Evolutionary conservation across 2,797 vertebrate genomes (phyloP), one percentile per base, ranked within the genome.

Genomic region (Semaprochilodus insignis): DNA sequence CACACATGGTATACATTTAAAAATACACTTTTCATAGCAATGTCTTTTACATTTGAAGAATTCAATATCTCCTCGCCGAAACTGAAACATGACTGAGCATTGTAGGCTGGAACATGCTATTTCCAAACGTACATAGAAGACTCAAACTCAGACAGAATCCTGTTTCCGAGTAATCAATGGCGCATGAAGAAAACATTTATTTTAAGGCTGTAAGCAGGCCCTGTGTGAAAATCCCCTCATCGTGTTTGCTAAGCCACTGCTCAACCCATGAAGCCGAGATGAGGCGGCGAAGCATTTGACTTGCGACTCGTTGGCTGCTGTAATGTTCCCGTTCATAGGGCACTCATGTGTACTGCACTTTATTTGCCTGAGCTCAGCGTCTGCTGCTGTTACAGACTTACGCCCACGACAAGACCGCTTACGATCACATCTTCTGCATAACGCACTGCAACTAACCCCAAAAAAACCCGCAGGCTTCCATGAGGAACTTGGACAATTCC

Each of bases 171-270:
- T 69, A 60, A 59, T 81, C 73, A 76, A 76, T 76, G 80, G 73
- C 31, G 80, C 57, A 69, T 67, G 80, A 81, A 81, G 36, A 73
- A 81, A 73, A 67, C 80, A 76, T 81, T 81, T 81, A 81, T 81
- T 81, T 81, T 59, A 69, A 75, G 63, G 73, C 54, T 81, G 54
- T 70, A 81, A 59, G 54, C 17, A 74, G 31, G 54, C 31, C 72
- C 6, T 74, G 54, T n/a, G 36, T 76, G 57, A 76, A 60, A 60
- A 76, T 62, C 52, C 74, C 57, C 34, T 62, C 57, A 44, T 62
- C 57, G n/a, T 60, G 57, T 62, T 57, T 63, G 74, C 74, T 76
- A 60, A 62, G 74, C 57, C 74, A 62, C 74, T 44, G 74, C 57
- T 76, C 55, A 48, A 65, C 51, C 23, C 36, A 54, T 31, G n/a